A percentile compares a stretch with the other conserved stretches of the same genome.
These are phyloP conservation scores for Callospermophilus lateralis DNA, from an alignment of 2,113 vertebrate species.

Conservation along the genomic window DNA sequence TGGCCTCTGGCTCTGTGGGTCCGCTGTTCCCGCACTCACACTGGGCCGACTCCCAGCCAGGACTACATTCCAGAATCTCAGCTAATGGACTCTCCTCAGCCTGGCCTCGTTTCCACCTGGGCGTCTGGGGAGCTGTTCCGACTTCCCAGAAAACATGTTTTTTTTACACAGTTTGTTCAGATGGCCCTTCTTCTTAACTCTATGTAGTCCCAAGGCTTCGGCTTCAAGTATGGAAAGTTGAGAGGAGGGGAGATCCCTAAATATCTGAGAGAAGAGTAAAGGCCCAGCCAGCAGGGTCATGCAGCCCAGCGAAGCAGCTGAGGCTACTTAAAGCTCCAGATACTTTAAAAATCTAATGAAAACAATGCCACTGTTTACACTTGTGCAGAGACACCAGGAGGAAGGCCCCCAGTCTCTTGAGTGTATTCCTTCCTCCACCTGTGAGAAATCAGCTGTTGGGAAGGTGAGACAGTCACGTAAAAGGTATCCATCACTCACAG, in stretches of 20 bases:
- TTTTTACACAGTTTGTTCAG: not conserved
- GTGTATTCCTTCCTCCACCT: not conserved
- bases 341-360: not conserved
- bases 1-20: not conserved
- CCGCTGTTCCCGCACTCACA: not conserved
- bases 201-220: not conserved
- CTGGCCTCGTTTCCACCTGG: not conserved
- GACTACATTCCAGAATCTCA: not conserved
- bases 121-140: not conserved
- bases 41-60: not conserved
- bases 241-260: not conserved
- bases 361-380: not conserved
- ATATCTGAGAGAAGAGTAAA: not conserved
- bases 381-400: not conserved
- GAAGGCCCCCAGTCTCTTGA: no score
- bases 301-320: not conserved
- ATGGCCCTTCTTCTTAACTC: slow-evolving; percentile 6
- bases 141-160: slow-evolving; percentile 50
- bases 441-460: not conserved
- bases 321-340: not conserved
- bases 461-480: not conserved
- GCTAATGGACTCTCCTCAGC: not conserved
- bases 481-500: not conserved
- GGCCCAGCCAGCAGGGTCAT: not conserved
- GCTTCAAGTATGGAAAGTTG: not conserved